Evolutionary conservation across 2,888 invertebrate genomes (phyloP), one percentile per base, ranked within the genome.

Genomic region (Eubasilissa splendida): DNA sequence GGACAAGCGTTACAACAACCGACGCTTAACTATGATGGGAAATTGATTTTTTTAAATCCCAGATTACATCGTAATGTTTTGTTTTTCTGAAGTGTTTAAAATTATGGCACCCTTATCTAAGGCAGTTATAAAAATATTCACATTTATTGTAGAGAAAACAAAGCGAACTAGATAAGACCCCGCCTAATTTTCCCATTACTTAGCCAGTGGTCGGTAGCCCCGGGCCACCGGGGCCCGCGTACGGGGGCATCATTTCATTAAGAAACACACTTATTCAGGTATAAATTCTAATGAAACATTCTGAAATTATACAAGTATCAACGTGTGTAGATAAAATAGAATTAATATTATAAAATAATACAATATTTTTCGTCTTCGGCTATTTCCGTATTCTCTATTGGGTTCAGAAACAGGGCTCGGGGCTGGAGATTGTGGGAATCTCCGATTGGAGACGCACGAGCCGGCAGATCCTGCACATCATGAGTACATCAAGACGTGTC

Each of bases 391-490:
- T 42, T 42, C 42, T 4, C 42, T 4, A 42, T 42, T 2, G n/a
- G 42, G 66, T 68, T 68, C 68, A n/a, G 50, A 4, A 58, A 8
- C 33, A 5, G 33, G 31, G 63, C 4, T 33, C 63, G 63, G 63
- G 11, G 33, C 31, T 63, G 11, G 11, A 33, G 63, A 12, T 42
- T 63, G 78, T 63, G 78, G 73, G 78, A 78, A 78, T 73, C 71
- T 53, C 58, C 71, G 63, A 78, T 78, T 78, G 33, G 78, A n/a
- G 58, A 68, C 73, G 78, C 78, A 78, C 73, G 78, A 78, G n/a
- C 63, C 8, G 31, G 22, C 42, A 2, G 76, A 59, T 53, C 42
- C 56, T 56, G 58, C 42, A 31, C 22, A 53, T 53, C 14, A 14
- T 31, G 54, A 70, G 53, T n/a, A n/a, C n/a, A n/a, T n/a, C n/a